Conservation (phyloP, 23 tunicate genomes). For the Ciona savignyi region DNA sequence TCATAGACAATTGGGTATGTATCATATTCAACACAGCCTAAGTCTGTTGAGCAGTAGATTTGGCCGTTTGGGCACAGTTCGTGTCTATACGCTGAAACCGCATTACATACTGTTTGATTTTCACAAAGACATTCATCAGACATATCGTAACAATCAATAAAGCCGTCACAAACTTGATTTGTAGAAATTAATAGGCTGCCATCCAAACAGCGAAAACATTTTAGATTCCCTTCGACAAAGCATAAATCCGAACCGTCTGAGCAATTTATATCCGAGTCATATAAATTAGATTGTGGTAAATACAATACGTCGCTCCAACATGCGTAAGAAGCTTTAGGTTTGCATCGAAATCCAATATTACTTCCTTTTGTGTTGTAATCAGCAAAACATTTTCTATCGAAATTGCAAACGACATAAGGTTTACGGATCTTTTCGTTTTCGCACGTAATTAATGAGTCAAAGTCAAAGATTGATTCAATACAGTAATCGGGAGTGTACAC, state of each 20-base stretch:
- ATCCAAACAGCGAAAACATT: constrained; percentile 9
- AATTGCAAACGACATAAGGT: too few relatives aligned
- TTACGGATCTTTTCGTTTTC: too few relatives aligned
- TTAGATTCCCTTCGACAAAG: not conserved
- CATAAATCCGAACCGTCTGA: not conserved
- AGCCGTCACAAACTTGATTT: constrained; percentile 5
- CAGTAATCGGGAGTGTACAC: too few relatives aligned
- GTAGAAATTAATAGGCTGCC: not conserved
- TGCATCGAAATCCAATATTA: too few relatives aligned
- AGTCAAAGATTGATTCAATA: too few relatives aligned
- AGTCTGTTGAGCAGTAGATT: not conserved
- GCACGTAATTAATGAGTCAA: too few relatives aligned
- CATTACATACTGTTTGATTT: not conserved
- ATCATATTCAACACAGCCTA: not conserved
- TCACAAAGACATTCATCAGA: constrained; percentile 8
- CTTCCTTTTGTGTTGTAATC: too few relatives aligned
- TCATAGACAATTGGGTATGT: too few relatives aligned
- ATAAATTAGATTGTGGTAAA: not conserved
- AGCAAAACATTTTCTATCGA: too few relatives aligned
- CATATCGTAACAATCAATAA: constrained; percentile 1
- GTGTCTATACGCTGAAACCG: not conserved
- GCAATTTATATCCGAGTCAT: constrained; percentile 3
- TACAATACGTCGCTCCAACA: not conserved
- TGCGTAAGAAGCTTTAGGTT: too few relatives aligned
- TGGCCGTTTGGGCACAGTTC: not conserved